Conservation (phyloP, 1,140 invertebrate genomes). For the Drosophila sp. region DNA sequence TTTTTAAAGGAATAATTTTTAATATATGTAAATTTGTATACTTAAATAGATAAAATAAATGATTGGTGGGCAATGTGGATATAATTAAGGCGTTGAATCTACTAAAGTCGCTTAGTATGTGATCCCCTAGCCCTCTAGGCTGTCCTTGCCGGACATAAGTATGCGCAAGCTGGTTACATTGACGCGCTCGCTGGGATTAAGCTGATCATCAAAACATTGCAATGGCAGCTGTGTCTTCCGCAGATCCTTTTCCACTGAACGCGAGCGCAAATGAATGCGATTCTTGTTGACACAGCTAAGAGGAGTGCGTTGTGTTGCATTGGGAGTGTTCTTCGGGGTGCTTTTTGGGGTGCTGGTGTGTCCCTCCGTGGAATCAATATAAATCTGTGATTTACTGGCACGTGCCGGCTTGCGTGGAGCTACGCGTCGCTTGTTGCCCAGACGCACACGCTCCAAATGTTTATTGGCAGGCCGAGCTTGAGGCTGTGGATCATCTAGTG, state of each 20-base stretch:
- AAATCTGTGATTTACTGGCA: conserved; percentile 64
- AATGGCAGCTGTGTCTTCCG: conserved; percentile 49
- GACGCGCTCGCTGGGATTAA: conserved; percentile 47
- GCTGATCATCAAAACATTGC: conserved; percentile 62
- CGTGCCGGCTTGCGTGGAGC: conserved; percentile 60
- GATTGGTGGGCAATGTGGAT: conserved; percentile 15
- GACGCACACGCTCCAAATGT: conserved; percentile 74
- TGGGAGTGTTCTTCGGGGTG: conserved; percentile 52
- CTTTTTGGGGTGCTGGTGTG: conserved; percentile 38
- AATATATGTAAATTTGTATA: conserved; percentile 12
- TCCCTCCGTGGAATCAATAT: conserved; percentile 53
- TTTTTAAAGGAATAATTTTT: conserved; percentile 12
- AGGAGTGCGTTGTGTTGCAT: conserved; percentile 56
- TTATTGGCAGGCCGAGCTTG: conserved; percentile 58
- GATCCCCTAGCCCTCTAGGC: conserved; percentile 13
- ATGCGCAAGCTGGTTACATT: conserved; percentile 42
- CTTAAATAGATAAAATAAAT: conserved; percentile 26
- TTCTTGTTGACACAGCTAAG: conserved; percentile 75
- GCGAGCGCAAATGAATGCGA: conserved; percentile 64
- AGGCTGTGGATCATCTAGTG: conserved; percentile 23
- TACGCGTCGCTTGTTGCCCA: conserved; percentile 64
- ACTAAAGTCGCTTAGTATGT: conserved; percentile 64
- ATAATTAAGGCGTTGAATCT: conserved; percentile 34
- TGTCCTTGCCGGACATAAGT: conserved; percentile 34
- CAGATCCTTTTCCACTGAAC: conserved; percentile 61